Percentiles rank a stretch among this genome's conserved stretches.
These are phyloP conservation scores for Acridotheres tristis DNA, from an alignment of 2,797 vertebrate species.

Conservation along the genomic window DNA sequence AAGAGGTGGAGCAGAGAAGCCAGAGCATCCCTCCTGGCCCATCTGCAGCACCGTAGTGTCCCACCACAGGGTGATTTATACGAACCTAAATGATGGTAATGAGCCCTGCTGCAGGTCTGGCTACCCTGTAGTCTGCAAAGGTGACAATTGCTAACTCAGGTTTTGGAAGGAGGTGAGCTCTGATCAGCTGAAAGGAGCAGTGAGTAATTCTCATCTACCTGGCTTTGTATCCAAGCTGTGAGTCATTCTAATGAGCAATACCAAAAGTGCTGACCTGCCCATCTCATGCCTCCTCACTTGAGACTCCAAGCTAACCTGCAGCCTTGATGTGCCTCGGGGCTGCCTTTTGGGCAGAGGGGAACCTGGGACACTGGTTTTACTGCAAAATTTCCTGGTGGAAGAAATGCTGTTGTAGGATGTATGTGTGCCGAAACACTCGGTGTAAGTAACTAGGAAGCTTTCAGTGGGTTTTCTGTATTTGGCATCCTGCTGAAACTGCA, in stretches of 20 bases:
- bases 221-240: neutral
- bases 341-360: neutral
- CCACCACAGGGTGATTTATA: neutral
- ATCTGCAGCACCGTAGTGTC: neutral
- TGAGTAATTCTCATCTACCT: neutral
- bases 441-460: neutral
- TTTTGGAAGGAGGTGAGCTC: neutral
- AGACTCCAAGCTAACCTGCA: neutral
- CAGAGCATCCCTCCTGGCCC: neutral
- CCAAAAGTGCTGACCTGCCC: neutral
- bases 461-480: neutral
- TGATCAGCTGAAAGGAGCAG: neutral
- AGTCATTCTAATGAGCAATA: slow-evolving; percentile 10
- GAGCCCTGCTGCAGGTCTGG: neutral
- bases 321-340: neutral
- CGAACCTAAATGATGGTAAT: accelerated
- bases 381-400: neutral
- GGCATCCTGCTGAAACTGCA: neutral
- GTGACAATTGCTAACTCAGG: neutral
- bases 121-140: neutral
- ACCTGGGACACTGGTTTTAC: neutral
- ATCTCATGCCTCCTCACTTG: neutral
- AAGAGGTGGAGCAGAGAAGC: neutral
- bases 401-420: neutral
- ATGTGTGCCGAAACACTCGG: neutral